Evolutionary conservation across 1,140 invertebrate genomes (phyloP).

Genomic region (Procambarus clarkii): DNA sequence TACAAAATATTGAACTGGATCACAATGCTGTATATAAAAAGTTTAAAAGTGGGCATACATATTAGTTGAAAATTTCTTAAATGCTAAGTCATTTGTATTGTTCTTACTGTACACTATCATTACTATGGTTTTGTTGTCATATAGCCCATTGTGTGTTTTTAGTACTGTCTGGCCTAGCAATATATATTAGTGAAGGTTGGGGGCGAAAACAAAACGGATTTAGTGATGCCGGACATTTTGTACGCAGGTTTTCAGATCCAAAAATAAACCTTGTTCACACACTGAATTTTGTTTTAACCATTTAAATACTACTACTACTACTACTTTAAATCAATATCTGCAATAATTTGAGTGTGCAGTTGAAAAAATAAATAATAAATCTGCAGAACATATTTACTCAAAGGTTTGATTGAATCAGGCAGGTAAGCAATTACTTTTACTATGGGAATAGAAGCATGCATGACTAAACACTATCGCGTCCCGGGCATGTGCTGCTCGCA

Average conservation of each 20-base stretch:
- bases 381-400: too few relatives aligned
- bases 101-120: conserved; percentile 6
- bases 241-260: conserved; percentile 59
- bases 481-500: too few relatives aligned
- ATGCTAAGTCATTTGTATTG: neutral
- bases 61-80: conserved; percentile 11
- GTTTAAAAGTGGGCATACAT: conserved; percentile 3
- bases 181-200: conserved; percentile 27
- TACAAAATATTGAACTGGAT: neutral
- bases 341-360: too few relatives aligned
- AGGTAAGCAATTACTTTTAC: too few relatives aligned
- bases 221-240: conserved; percentile 51
- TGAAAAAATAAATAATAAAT: too few relatives aligned
- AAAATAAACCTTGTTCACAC: conserved; percentile 46
- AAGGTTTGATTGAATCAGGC: too few relatives aligned
- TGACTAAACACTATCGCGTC: too few relatives aligned
- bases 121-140: conserved; percentile 24
- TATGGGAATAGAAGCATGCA: too few relatives aligned
- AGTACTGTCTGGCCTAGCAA: conserved; percentile 22
- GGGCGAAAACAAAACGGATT: conserved; percentile 35
- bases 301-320: neutral
- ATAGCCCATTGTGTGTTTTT: conserved; percentile 34
- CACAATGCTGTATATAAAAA: too few relatives aligned
- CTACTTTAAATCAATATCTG: too few relatives aligned
- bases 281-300: neutral